These are phyloP conservation scores for Laterallus jamaicensis DNA, from an alignment of 2,113 vertebrate genomes.

Conservation along the genomic window DNA sequence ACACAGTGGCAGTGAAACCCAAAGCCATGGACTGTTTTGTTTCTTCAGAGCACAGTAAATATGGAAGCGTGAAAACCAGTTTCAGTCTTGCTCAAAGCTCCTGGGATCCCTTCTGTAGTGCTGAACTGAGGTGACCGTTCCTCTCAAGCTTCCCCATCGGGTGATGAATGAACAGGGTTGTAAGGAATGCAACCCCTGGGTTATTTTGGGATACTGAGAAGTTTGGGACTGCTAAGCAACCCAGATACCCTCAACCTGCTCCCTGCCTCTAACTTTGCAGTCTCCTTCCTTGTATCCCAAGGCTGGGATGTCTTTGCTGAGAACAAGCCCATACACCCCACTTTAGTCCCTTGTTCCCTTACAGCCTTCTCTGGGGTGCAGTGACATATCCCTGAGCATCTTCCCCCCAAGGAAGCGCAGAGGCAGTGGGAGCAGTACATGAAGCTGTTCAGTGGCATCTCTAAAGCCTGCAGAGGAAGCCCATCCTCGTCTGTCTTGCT, in stretches of 20 bases:
- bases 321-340: background rate
- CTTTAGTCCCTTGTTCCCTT: background rate
- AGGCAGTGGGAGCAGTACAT: fast-evolving
- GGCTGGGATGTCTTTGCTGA: background rate
- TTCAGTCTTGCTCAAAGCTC: background rate
- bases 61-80: background rate
- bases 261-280: background rate
- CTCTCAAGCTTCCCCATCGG: background rate
- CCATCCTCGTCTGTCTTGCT: background rate
- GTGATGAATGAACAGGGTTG: background rate
- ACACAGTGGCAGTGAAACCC: background rate
- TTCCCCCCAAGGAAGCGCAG: background rate
- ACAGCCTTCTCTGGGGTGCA: background rate
- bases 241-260: background rate
- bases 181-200: background rate
- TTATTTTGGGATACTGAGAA: background rate
- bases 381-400: background rate
- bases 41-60: background rate
- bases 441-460: fast-evolving
- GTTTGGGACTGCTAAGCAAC: background rate
- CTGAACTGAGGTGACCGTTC: background rate
- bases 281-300: background rate
- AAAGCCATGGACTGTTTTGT: background rate
- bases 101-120: background rate
- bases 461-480: background rate